phyloP scores from a whole-genome alignment of 2,888 invertebrate genomes.

The Alloplasta piceator region DNA sequence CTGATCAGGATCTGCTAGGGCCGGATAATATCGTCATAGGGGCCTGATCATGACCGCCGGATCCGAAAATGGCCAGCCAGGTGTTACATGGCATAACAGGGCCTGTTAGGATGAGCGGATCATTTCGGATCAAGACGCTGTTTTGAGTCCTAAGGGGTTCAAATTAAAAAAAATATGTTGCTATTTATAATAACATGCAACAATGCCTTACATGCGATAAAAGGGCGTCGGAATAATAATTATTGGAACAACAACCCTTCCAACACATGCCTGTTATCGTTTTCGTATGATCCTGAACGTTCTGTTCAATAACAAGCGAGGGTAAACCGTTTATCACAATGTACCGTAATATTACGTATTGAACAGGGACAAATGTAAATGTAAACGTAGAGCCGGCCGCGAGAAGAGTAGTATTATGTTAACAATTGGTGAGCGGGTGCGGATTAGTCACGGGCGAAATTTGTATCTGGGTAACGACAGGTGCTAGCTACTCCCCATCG shows the following conservation, averaged over 20 bases:
- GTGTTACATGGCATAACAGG: too few relatives aligned
- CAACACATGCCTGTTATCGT: slow-evolving; percentile 76
- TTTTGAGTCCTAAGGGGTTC: too few relatives aligned
- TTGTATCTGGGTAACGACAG: slow-evolving; percentile 80
- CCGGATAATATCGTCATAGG: too few relatives aligned
- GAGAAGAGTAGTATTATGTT: slow-evolving; percentile 69
- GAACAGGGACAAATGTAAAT: slow-evolving; percentile 64
- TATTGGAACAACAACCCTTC: slow-evolving; percentile 73
- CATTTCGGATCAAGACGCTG: too few relatives aligned
- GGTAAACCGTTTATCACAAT: slow-evolving; percentile 77
- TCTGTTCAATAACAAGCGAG: slow-evolving; percentile 76
- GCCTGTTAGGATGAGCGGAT: too few relatives aligned
- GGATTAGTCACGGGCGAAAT: slow-evolving; percentile 80
- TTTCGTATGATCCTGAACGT: slow-evolving; percentile 72
- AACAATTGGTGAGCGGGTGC: slow-evolving; percentile 76
- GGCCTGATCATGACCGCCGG: too few relatives aligned
- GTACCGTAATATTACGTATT: slow-evolving; percentile 44
- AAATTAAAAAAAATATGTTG: too few relatives aligned
- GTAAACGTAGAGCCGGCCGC: slow-evolving; percentile 21
- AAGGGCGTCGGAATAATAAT: background rate
- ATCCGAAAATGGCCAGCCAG: too few relatives aligned
- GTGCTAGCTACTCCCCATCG: slow-evolving; percentile 68
- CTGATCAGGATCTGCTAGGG: too few relatives aligned
- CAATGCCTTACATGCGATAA: background rate
- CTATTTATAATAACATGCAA: background rate